A percentile compares a stretch with the other conserved stretches of the same genome.
phyloP scores from a whole-genome alignment of 2,113 vertebrate genomes.

The Calonectris borealis region DNA sequence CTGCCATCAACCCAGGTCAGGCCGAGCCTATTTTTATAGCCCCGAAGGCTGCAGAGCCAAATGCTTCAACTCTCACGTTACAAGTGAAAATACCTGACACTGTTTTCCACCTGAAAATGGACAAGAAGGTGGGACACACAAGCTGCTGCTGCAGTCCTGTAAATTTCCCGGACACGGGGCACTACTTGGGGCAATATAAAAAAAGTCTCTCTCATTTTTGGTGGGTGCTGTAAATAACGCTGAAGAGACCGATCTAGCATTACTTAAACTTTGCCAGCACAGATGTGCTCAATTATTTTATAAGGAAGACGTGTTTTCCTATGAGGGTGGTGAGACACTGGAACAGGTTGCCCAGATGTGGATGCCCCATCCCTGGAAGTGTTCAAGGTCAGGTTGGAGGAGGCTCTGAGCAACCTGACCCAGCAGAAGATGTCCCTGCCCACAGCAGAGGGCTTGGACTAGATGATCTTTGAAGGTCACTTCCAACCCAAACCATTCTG shows the following conservation, averaged over 20 bases:
- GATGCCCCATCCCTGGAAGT: background rate
- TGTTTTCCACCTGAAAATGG: background rate
- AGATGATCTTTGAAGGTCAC: background rate
- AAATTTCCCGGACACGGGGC: background rate
- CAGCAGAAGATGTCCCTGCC: background rate
- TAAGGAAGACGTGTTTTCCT: background rate
- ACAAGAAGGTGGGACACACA: background rate
- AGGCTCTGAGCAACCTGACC: background rate
- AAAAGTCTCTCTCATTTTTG: background rate
- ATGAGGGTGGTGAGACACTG: background rate
- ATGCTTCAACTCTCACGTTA: background rate
- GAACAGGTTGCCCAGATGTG: accelerated
- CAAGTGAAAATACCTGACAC: slow-evolving; percentile 15
- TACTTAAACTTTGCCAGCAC: background rate
- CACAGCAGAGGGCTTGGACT: accelerated
- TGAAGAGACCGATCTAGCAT: accelerated
- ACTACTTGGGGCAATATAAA: background rate
- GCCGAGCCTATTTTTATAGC: slow-evolving; percentile 24
- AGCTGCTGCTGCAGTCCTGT: background rate
- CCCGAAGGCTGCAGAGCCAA: background rate
- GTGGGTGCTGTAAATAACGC: background rate
- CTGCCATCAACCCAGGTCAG: background rate
- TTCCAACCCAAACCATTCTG: background rate
- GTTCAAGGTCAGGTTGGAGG: background rate
- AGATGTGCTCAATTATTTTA: background rate